Percentiles rank a stretch among this genome's conserved stretches.
phyloP scores from a whole-genome alignment of 2,888 invertebrate species.

The Dilophus febrilis region DNA sequence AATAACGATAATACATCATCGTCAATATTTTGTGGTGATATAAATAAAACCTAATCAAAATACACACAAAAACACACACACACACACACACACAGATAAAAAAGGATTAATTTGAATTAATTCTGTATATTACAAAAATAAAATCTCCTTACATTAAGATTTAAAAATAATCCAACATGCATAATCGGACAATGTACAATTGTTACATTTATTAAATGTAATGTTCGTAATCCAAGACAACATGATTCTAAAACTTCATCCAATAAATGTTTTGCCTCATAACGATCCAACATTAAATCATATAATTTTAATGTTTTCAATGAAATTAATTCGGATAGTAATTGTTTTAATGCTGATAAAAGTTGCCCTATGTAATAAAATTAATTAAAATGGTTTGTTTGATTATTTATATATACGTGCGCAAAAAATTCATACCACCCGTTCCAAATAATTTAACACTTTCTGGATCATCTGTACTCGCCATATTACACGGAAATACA shows the following conservation, averaged over 20 bases:
- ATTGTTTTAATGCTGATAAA: constrained; percentile 43
- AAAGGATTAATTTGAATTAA: too few relatives aligned
- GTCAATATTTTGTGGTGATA: constrained; percentile 58
- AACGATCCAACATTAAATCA: constrained; percentile 55
- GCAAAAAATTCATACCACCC: constrained; percentile 33
- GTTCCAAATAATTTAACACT: constrained; percentile 55
- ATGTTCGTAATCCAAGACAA: constrained; percentile 39
- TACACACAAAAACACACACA: too few relatives aligned
- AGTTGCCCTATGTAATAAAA: constrained; percentile 41
- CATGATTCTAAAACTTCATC: constrained; percentile 53
- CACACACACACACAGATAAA: too few relatives aligned
- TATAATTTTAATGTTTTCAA: constrained; percentile 47
- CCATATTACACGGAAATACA: constrained; percentile 60
- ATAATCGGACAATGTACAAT: constrained; percentile 48
- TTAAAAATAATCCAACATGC: constrained; percentile 58
- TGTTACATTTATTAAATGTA: constrained; percentile 59
- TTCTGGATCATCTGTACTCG: constrained; percentile 41
- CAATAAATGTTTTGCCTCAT: constrained; percentile 50
- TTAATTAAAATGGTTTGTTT: too few relatives aligned
- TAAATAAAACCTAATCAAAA: constrained; percentile 35
- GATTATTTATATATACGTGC: too few relatives aligned
- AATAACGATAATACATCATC: constrained; percentile 51
- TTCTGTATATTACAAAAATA: too few relatives aligned
- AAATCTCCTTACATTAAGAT: constrained; percentile 47
- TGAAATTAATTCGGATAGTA: constrained; percentile 47